Percentiles rank a stretch among this genome's conserved stretches.
Conservation (phyloP, 2,888 invertebrate species). For the Mermis nigrescens region DNA sequence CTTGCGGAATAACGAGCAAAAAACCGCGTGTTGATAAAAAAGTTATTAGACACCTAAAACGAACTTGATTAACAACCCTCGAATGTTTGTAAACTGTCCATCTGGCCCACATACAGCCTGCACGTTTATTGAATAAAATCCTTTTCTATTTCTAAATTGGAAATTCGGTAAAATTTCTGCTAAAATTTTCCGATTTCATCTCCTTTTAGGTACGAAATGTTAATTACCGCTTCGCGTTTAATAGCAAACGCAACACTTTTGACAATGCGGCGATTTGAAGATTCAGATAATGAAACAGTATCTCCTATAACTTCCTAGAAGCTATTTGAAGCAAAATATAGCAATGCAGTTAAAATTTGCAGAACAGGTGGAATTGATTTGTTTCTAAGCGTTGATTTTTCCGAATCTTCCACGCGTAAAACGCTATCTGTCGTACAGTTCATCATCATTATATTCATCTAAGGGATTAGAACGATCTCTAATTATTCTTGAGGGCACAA, state of each 20-base stretch:
- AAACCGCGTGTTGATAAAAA: too few relatives aligned
- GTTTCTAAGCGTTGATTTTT: neutral
- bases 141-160: slow-evolving; percentile 14
- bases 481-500: too few relatives aligned
- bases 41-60: too few relatives aligned
- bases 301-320: neutral
- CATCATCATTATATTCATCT: neutral
- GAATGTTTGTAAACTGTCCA: slow-evolving; percentile 13
- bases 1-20: too few relatives aligned
- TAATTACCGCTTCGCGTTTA: neutral
- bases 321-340: neutral
- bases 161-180: neutral
- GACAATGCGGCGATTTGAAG: neutral
- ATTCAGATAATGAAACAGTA: neutral
- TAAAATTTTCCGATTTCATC: neutral
- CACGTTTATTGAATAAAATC: slow-evolving; percentile 19
- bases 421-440: neutral
- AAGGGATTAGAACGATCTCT: neutral
- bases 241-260: neutral
- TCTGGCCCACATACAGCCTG: slow-evolving; percentile 16
- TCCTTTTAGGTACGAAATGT: neutral
- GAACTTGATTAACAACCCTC: too few relatives aligned
- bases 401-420: neutral
- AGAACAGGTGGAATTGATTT: neutral
- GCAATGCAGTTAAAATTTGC: neutral